Evolutionary conservation across 1,140 invertebrate species (phyloP).

Genomic region (Drosophila pseudoananassae): DNA sequence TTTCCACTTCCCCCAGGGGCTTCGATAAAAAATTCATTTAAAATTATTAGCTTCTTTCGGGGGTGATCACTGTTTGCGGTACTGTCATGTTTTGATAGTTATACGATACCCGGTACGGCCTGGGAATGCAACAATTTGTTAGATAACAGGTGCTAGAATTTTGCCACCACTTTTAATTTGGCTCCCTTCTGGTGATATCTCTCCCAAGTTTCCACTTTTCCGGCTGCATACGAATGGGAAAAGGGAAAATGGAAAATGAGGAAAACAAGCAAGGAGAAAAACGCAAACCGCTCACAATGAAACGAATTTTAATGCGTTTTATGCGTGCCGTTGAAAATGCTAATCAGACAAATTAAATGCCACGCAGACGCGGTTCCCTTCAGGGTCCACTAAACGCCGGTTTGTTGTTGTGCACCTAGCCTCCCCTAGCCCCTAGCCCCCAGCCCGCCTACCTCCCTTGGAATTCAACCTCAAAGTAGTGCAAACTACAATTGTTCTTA

Average conservation of each 20-base stretch:
- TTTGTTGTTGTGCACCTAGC: conserved; percentile 30
- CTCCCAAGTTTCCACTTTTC: conserved; percentile 34
- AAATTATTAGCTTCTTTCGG: background rate
- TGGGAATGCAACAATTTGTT: background rate
- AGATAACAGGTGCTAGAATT: conserved; percentile 39
- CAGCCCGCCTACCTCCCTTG: too few species aligned
- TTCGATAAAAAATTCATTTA: background rate
- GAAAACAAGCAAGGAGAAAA: conserved; percentile 7
- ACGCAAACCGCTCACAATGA: conserved; percentile 20
- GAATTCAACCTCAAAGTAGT: conserved; percentile 22
- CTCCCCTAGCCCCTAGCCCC: background rate
- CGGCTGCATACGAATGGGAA: conserved; percentile 23
- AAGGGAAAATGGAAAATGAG: conserved; percentile 7
- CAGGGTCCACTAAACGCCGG: conserved; percentile 44
- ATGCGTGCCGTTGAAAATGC: conserved; percentile 80
- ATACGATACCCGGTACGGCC: too few species aligned
- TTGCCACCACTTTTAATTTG: conserved; percentile 22
- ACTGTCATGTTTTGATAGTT: background rate
- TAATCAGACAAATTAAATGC: conserved; percentile 83
- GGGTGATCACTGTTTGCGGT: too few species aligned
- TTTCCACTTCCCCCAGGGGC: too few species aligned
- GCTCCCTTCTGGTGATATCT: conserved; percentile 37
- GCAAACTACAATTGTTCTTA: conserved; percentile 2
- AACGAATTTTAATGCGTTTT: conserved; percentile 76
- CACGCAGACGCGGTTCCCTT: conserved; percentile 47